phyloP scores from a whole-genome alignment of 2,113 vertebrate species.

The Labeo catla region DNA sequence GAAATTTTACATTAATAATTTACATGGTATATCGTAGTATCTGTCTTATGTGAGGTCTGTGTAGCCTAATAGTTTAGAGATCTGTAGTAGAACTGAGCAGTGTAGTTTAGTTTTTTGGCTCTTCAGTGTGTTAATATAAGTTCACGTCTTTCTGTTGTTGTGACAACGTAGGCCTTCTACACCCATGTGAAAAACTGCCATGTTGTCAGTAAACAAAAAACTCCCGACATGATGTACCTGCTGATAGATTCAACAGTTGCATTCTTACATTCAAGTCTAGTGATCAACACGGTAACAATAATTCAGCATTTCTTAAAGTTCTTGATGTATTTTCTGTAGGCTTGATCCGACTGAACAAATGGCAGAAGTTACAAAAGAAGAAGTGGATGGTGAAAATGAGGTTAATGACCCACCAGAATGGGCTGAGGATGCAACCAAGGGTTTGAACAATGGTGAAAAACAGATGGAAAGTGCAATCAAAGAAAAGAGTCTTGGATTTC shows the following conservation, averaged over 20 bases:
- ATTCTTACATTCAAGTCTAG: conserved; percentile 11
- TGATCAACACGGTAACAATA: neutral
- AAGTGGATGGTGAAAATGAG: neutral
- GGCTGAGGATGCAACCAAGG: conserved; percentile 33
- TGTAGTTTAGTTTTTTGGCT: neutral
- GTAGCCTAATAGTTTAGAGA: neutral
- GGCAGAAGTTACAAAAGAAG: conserved; percentile 32
- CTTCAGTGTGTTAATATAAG: neutral
- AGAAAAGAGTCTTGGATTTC: conserved; percentile 8
- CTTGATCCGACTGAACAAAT: conserved; percentile 11
- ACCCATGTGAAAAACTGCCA: neutral
- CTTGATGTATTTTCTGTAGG: neutral
- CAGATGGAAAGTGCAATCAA: neutral
- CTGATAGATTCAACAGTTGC: neutral
- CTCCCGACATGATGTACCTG: conserved; percentile 28
- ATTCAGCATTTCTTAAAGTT: neutral
- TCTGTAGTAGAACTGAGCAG: neutral
- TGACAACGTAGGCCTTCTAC: neutral
- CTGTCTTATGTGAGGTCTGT: neutral
- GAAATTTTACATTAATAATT: neutral
- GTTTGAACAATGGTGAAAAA: conserved; percentile 31
- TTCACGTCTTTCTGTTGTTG: neutral
- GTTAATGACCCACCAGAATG: conserved; percentile 22
- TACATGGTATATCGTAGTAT: neutral
- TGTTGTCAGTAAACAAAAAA: conserved; percentile 73